Percentiles rank a stretch among this genome's conserved stretches.
phyloP scores from a whole-genome alignment of 2,888 invertebrate species.

The Steinernema carpocapsae region DNA sequence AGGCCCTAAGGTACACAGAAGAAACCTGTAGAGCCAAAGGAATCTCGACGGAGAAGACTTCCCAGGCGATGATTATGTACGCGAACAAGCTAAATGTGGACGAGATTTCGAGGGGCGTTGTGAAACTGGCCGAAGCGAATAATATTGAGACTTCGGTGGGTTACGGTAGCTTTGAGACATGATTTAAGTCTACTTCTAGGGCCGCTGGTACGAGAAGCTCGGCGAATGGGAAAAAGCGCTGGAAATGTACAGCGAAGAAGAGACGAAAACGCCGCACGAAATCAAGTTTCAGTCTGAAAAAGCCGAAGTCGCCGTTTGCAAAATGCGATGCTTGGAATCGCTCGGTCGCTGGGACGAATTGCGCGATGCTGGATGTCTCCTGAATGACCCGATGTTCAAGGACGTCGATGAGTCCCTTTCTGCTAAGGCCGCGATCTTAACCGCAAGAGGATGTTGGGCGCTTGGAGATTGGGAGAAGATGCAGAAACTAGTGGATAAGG shows the following conservation, averaged over 20 bases:
- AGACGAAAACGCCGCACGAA: slow-evolving; percentile 37
- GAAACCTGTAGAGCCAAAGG: slow-evolving; percentile 29
- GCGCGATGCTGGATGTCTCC: slow-evolving; percentile 43
- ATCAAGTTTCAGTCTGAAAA: too few relatives aligned
- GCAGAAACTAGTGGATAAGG: slow-evolving; percentile 80
- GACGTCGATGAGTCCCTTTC: slow-evolving; percentile 60
- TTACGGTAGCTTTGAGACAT: not conserved
- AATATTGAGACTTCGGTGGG: slow-evolving; percentile 49
- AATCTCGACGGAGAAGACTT: not conserved
- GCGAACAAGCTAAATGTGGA: slow-evolving; percentile 98
- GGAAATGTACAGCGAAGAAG: slow-evolving; percentile 81
- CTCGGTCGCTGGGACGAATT: slow-evolving; percentile 85
- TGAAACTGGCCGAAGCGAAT: slow-evolving; percentile 78
- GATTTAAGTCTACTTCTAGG: slow-evolving; percentile 72
- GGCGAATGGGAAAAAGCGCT: slow-evolving; percentile 98
- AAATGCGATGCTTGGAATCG: slow-evolving; percentile 94
- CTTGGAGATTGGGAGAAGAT: slow-evolving; percentile 90
- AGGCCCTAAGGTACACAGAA: slow-evolving; percentile 81
- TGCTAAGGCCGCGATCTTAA: slow-evolving; percentile 81
- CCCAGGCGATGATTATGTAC: slow-evolving; percentile 75
- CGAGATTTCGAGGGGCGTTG: slow-evolving; percentile 89
- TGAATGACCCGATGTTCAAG: not conserved
- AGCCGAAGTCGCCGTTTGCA: slow-evolving; percentile 72
- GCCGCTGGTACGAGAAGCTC: slow-evolving; percentile 96
- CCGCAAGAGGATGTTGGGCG: slow-evolving; percentile 91